A percentile compares a stretch with the other conserved stretches of the same genome.
Evolutionary conservation across 2,888 invertebrate genomes (phyloP).

Genomic region (Lathronympha strigana): DNA sequence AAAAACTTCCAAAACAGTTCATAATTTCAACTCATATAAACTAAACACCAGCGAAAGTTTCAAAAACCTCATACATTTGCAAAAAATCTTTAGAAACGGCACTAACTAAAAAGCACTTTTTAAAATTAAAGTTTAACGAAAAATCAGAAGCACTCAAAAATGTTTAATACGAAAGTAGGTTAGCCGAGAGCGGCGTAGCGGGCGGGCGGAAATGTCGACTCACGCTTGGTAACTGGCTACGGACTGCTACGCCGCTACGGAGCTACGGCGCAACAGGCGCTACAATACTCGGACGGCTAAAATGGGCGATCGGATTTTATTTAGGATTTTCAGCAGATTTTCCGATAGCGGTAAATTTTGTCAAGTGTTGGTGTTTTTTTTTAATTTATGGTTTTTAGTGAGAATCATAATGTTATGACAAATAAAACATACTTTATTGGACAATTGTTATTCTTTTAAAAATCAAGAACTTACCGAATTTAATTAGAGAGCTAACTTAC

Average conservation of each 20-base stretch:
- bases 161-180: constrained; percentile 27
- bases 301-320: constrained; percentile 19
- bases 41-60: constrained; percentile 7
- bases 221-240: constrained; percentile 76
- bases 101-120: not conserved
- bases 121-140: constrained; percentile 6
- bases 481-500: too few species aligned
- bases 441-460: too few species aligned
- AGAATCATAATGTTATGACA: too few species aligned
- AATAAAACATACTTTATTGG: too few species aligned
- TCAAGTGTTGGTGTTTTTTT: too few species aligned
- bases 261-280: constrained; percentile 73
- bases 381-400: too few species aligned
- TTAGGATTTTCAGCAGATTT: not conserved
- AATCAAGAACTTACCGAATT: too few species aligned
- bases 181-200: constrained; percentile 52
- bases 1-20: constrained; percentile 23
- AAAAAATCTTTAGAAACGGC: not conserved
- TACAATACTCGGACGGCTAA: constrained; percentile 37
- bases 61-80: constrained; percentile 27
- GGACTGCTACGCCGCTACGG: constrained; percentile 55
- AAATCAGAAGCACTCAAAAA: not conserved
- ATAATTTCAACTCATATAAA: constrained; percentile 13
- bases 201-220: constrained; percentile 72
- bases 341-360: too few species aligned